Evolutionary conservation across 2,797 vertebrate genomes (phyloP).

Genomic region (Halcyon chelicuti): DNA sequence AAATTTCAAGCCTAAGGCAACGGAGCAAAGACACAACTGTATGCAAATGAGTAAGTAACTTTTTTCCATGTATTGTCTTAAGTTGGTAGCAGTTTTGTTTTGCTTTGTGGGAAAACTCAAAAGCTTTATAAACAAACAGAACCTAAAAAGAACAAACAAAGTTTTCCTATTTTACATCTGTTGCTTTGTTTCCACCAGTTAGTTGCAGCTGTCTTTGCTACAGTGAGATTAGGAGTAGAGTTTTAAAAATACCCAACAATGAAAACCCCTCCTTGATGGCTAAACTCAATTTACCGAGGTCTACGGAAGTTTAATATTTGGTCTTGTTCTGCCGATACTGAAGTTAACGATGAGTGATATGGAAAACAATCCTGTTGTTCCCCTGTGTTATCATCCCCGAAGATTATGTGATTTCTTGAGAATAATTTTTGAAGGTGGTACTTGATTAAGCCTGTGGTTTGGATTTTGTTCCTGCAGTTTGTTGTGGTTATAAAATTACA

Average conservation of each 20-base stretch:
- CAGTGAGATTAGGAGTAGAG: not conserved
- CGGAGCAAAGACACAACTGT: not conserved
- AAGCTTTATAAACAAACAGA: not conserved
- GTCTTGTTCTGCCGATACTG: not conserved
- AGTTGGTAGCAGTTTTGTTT: not conserved
- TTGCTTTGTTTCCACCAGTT: not conserved
- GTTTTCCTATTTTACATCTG: not conserved
- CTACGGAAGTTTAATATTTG: not conserved
- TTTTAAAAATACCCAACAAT: not conserved
- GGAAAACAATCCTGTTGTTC: not conserved
- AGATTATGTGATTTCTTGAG: not conserved
- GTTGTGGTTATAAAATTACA: not conserved
- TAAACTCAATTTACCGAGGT: not conserved
- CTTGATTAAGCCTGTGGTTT: not conserved
- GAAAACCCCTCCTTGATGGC: rapidly evolving
- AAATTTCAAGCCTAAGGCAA: not conserved
- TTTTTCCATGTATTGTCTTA: not conserved
- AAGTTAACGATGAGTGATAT: not conserved
- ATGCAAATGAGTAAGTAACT: not conserved
- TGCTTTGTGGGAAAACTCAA: not conserved
- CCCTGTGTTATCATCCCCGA: not conserved
- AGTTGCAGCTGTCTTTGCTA: not conserved
- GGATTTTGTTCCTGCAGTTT: not conserved
- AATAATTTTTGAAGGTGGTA: not conserved
- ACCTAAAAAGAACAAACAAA: not conserved